phyloP scores from a whole-genome alignment of 2,797 vertebrate species.

The Notamacropus eugenii region DNA sequence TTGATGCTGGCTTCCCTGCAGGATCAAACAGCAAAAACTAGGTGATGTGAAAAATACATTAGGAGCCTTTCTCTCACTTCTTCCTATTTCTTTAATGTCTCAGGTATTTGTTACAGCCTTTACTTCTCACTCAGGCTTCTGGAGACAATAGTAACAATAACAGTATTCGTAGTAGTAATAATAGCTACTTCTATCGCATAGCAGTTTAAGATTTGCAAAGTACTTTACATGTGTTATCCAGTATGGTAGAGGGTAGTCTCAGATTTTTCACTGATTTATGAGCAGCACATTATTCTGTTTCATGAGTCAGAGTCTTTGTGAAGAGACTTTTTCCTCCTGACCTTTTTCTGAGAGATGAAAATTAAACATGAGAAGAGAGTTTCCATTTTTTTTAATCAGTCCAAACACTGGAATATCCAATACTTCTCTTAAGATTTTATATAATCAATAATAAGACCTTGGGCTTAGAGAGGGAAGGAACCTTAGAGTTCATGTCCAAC shows the following conservation, averaged over 20 bases:
- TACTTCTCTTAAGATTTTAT: conserved; percentile 18
- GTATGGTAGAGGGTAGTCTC: neutral
- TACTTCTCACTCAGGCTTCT: neutral
- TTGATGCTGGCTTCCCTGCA: neutral
- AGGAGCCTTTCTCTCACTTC: neutral
- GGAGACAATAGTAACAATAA: neutral
- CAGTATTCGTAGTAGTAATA: neutral
- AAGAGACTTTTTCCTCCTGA: neutral
- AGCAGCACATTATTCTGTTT: neutral
- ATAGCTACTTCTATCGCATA: neutral
- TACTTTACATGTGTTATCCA: neutral
- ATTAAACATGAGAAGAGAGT: neutral
- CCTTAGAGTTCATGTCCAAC: neutral
- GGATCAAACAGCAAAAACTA: conserved; percentile 27
- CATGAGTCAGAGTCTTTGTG: neutral
- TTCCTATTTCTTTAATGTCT: neutral
- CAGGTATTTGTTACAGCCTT: neutral
- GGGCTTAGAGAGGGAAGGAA: neutral
- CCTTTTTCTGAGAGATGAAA: neutral
- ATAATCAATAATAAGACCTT: neutral
- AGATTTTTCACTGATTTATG: neutral
- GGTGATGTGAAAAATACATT: neutral
- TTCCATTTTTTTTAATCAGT: conserved; percentile 16
- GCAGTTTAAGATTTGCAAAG: neutral
- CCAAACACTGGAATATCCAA: conserved; percentile 12